Base-by-base conservation (phyloP, 2,797 vertebrate genomes). In the Aldrovandia affinis region DNA sequence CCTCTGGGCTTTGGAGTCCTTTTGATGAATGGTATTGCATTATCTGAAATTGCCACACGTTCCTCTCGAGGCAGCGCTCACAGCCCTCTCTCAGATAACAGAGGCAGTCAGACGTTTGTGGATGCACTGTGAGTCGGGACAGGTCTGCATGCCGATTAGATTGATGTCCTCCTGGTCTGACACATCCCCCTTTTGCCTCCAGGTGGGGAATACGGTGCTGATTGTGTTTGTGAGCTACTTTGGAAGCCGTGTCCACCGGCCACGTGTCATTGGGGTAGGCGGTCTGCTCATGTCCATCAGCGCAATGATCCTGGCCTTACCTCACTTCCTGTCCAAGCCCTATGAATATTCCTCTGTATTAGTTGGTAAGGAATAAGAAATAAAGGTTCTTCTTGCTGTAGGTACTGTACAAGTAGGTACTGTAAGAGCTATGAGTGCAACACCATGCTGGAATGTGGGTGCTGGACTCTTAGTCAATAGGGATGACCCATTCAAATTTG, bases 211-310 rank as follows among this genome's bases (percentile, higher is more conserved):
- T 0, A 92, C 95, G 42, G 87, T 91, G 82, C 95, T 96, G 86
- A 96, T 96, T 89, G 91, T 97, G 92, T 96, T 96, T 0, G 93
- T 97, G 89, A 97, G 96, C 92, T 97, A 96, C 91, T 95, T 96
- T 0, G 96, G 96, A 88, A 95, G 93, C 89, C 89, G 94, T 0
- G 93, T 96, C 54, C 95, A 97, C 88, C 95, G 96, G 54, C 96
- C 96, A 0, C 89, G 94, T 28, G 77, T 96, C 14, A 96, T 96
- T 0, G 96, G 96, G 0, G 0, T 92, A 0, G 96, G 96, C 15
- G 95, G 95, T 25, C 89, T 96, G 61, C 89, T 96, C 30, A 92
- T 96, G 85, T 94, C 95, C 0, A 82, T 91, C 5, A 95, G 95
- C 0, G 94, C 95, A 0, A 95, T 95, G 75, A 82, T 96, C 83